A percentile compares a stretch with the other conserved stretches of the same genome.
phyloP scores from a whole-genome alignment of 2,888 invertebrate species.

The Eupithecia insigniata region DNA sequence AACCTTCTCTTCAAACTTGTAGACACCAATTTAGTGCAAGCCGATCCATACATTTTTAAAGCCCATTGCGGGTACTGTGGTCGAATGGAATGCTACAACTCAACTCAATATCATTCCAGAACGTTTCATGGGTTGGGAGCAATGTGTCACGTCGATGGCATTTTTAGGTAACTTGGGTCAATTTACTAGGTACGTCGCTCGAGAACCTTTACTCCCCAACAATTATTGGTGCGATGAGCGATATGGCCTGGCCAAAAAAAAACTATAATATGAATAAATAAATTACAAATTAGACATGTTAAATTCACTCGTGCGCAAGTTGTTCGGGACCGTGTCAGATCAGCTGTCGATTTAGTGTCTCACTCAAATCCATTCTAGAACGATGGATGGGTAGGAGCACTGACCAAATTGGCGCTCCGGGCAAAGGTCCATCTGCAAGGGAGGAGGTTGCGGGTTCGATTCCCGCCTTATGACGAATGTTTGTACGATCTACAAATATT shows the following conservation, averaged over 20 bases:
- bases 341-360: background rate
- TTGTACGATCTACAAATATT: too few species aligned
- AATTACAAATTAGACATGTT: background rate
- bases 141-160: constrained; percentile 4
- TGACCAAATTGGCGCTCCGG: too few species aligned
- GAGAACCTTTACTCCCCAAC: too few species aligned
- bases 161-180: constrained; percentile 5
- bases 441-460: too few species aligned
- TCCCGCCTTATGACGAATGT: too few species aligned
- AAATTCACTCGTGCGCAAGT: background rate
- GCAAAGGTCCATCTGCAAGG: too few species aligned
- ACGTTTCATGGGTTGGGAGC: constrained; percentile 1
- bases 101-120: constrained; percentile 10
- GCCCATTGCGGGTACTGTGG: background rate
- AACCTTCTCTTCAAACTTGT: background rate
- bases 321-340: background rate
- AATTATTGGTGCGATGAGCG: too few species aligned
- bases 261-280: too few species aligned
- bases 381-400: too few species aligned
- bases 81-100: constrained; percentile 7
- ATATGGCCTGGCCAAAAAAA: too few species aligned
- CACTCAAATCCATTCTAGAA: too few species aligned
- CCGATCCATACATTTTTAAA: constrained; percentile 20
- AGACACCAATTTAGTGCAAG: background rate
- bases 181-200: constrained; percentile 13